Evolutionary conservation across 1,140 invertebrate genomes (phyloP).

Genomic region (Odontomachus brunneus): DNA sequence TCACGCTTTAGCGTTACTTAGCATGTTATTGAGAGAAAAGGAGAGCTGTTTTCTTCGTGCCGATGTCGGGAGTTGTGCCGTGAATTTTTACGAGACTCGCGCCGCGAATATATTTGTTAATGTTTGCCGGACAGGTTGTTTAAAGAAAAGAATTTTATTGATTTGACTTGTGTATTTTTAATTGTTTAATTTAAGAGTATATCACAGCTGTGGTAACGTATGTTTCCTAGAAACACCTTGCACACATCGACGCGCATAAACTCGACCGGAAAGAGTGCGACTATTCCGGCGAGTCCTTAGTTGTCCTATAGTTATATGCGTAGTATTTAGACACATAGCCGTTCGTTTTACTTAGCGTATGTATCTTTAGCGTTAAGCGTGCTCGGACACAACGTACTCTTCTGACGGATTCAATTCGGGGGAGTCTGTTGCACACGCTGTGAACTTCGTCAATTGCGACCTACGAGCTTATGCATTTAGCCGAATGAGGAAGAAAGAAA

Average conservation of each 20-base stretch:
- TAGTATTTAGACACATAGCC: constrained; percentile 61
- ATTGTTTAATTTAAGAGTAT: constrained; percentile 50
- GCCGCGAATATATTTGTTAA: constrained; percentile 53
- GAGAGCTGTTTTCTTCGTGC: constrained; percentile 17
- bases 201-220: constrained; percentile 57
- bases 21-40: constrained; percentile 1
- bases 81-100: constrained; percentile 15
- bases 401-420: constrained; percentile 79
- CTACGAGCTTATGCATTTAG: constrained; percentile 72
- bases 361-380: constrained; percentile 61
- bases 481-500: constrained; percentile 42
- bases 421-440: constrained; percentile 77
- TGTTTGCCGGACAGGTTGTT: constrained; percentile 30
- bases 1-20: constrained; percentile 14
- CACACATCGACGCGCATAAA: constrained; percentile 66
- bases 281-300: constrained; percentile 54
- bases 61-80: constrained; percentile 8
- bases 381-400: constrained; percentile 37
- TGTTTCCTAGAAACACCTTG: constrained; percentile 72
- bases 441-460: constrained; percentile 75
- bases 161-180: constrained; percentile 54
- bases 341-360: constrained; percentile 63
- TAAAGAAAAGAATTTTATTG: constrained; percentile 39
- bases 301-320: constrained; percentile 54
- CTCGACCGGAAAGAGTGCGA: constrained; percentile 27